Percentiles rank a stretch among this genome's conserved stretches.
These are phyloP conservation scores for Ptilorrhoa leucosticta DNA, from an alignment of 2,113 vertebrate genomes.

Conservation along the genomic window DNA sequence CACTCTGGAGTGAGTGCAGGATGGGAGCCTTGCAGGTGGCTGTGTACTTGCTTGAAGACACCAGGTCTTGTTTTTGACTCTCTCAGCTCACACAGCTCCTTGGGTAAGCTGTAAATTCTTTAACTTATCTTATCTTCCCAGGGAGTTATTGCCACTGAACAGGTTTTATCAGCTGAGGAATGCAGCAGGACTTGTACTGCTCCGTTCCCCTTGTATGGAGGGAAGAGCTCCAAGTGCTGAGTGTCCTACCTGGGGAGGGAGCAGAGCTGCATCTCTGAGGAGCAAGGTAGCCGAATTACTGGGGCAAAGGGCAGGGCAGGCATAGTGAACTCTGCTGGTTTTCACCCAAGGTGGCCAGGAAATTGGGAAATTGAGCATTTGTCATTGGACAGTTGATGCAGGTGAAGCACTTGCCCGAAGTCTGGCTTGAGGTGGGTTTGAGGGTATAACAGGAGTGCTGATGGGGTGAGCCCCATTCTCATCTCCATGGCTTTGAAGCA, in stretches of 20 bases:
- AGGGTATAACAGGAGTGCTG: not conserved
- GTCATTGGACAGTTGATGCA: not conserved
- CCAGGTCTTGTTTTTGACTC: not conserved
- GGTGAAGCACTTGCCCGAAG: not conserved
- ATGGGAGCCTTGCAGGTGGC: not conserved
- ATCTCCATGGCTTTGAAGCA: not conserved
- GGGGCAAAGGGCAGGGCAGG: not conserved
- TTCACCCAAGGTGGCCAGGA: not conserved
- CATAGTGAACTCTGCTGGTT: not conserved
- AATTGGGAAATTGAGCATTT: not conserved
- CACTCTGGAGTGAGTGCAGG: not conserved
- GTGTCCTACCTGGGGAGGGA: not conserved
- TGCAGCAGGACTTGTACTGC: conserved; percentile 23
- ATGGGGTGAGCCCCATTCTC: not conserved
- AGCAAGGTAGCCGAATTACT: not conserved
- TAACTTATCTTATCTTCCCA: not conserved
- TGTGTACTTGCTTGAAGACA: not conserved
- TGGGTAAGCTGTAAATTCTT: not conserved
- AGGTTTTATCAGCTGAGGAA: conserved; percentile 44
- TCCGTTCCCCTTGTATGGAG: not conserved
- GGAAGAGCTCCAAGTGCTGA: not conserved
- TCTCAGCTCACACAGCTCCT: not conserved
- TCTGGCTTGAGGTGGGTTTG: not conserved
- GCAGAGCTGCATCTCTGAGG: not conserved
- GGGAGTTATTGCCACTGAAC: not conserved